Percentiles rank a stretch among this genome's conserved stretches.
phyloP scores from a whole-genome alignment of 2,888 invertebrate species.

The Philaethria dido region DNA sequence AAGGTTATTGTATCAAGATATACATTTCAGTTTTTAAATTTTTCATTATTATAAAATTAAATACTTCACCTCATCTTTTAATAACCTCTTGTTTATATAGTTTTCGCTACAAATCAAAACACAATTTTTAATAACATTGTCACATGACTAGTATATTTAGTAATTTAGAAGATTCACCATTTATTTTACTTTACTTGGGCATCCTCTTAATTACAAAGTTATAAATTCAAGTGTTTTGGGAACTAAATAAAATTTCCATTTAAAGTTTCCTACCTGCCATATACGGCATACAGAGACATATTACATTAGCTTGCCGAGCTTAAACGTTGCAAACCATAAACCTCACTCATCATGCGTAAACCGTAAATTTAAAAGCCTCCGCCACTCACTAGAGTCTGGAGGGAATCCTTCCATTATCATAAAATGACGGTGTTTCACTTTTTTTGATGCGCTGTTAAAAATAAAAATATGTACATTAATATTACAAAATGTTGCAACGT shows the following conservation, averaged over 20 bases:
- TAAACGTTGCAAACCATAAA: constrained; percentile 66
- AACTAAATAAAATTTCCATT: constrained; percentile 22
- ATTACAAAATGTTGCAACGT: constrained; percentile 50
- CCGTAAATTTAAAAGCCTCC: constrained; percentile 80
- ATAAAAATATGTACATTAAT: constrained; percentile 64
- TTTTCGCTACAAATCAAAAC: too few species aligned
- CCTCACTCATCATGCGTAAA: constrained; percentile 67
- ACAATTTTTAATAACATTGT: background rate
- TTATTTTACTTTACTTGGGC: background rate
- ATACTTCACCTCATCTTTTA: too few species aligned
- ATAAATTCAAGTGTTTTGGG: constrained; percentile 2
- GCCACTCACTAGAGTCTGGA: constrained; percentile 63
- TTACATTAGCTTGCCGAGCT: constrained; percentile 46
- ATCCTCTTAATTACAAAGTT: constrained; percentile 5
- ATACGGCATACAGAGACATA: constrained; percentile 31
- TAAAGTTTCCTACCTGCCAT: constrained; percentile 33
- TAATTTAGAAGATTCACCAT: background rate
- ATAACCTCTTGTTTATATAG: too few species aligned
- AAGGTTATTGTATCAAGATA: too few species aligned
- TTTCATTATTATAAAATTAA: too few species aligned
- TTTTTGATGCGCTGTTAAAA: constrained; percentile 80
- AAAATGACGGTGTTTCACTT: constrained; percentile 80
- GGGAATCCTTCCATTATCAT: constrained; percentile 77
- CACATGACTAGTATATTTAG: background rate
- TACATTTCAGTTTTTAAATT: too few species aligned